Conservation (phyloP, 1,140 invertebrate genomes). For the Leptopilina boulardi region DNA sequence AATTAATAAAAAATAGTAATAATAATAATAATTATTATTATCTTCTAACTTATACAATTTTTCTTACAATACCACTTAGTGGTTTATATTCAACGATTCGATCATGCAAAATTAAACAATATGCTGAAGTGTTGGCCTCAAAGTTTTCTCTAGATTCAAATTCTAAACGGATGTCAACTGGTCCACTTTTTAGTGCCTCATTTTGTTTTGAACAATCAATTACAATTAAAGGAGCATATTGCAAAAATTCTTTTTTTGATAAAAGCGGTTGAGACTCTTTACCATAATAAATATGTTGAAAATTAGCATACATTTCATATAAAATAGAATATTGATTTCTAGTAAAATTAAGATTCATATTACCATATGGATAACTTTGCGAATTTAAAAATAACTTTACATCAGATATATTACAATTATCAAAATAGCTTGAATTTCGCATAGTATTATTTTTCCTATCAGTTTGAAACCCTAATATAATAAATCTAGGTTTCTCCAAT, state of each 20-base stretch:
- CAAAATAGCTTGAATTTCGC: constrained; percentile 36
- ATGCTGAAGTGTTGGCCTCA: neutral
- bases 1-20: no score
- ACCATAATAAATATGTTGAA: constrained; percentile 59
- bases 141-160: neutral
- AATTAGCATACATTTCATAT: constrained; percentile 61
- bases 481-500: constrained; percentile 57
- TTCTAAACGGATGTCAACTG: neutral
- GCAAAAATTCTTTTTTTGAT: constrained; percentile 36
- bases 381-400: constrained; percentile 65
- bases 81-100: no score
- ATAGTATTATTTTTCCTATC: constrained; percentile 43
- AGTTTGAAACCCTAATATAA: constrained; percentile 57
- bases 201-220: neutral
- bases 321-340: constrained; percentile 55
- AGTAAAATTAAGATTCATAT: constrained; percentile 58
- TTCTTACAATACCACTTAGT: no score
- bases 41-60: no score
- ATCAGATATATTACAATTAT: constrained; percentile 49
- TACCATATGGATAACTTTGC: constrained; percentile 59
- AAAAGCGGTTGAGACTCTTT: constrained; percentile 46
- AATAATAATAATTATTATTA: no score
- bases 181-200: neutral
- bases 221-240: constrained; percentile 30
- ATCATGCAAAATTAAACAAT: neutral